Conservation (phyloP, 1,140 invertebrate species). For the Muscidifurax raptorellus region DNA sequence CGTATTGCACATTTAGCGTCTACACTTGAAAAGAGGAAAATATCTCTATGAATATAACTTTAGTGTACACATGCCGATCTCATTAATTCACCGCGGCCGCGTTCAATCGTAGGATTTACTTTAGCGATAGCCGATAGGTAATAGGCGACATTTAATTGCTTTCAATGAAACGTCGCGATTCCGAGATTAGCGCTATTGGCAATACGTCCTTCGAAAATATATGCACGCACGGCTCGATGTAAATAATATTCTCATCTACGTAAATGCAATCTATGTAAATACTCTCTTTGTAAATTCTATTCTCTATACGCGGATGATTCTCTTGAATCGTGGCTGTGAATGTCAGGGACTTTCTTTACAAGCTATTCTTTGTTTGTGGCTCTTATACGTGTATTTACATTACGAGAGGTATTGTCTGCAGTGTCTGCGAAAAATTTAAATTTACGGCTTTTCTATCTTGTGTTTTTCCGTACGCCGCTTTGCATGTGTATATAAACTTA, state of each 20-base stretch:
- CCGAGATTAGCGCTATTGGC: neutral
- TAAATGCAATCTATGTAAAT: too few species aligned
- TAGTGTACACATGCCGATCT: too few species aligned
- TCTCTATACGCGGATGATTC: too few species aligned
- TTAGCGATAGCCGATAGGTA: too few species aligned
- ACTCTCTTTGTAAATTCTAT: too few species aligned
- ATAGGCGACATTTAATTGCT: neutral
- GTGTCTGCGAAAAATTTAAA: neutral
- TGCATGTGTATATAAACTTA: neutral
- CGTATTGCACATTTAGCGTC: neutral
- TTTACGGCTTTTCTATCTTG: neutral
- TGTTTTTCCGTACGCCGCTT: neutral
- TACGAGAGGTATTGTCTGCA: neutral
- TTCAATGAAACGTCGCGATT: neutral
- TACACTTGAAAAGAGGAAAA: neutral
- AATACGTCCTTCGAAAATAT: conserved; percentile 1
- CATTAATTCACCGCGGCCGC: neutral
- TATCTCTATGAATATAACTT: neutral
- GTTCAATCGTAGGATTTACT: neutral
- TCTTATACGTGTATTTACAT: neutral
- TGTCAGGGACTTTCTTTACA: neutral
- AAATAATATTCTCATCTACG: conserved; percentile 9
- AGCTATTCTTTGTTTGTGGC: neutral
- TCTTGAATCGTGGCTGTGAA: neutral
- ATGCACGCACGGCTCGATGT: neutral